A percentile compares a stretch with the other conserved stretches of the same genome.
Evolutionary conservation across 2,113 vertebrate genomes (phyloP).

Genomic region (Crotalus tigris): DNA sequence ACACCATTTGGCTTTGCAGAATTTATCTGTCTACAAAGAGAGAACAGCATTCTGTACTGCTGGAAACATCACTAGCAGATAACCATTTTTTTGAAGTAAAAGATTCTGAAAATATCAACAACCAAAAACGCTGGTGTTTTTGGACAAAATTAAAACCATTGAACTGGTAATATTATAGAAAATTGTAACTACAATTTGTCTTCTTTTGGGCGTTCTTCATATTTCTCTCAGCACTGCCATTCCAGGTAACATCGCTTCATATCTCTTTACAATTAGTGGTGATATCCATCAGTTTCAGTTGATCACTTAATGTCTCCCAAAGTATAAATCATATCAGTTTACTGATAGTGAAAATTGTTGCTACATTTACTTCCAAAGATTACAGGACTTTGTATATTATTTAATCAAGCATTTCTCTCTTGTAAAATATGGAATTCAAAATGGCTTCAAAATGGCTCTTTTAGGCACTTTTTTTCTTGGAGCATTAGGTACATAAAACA

Average conservation of each 20-base stretch:
- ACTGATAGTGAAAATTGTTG: neutral
- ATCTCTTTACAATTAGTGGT: neutral
- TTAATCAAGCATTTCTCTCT: neutral
- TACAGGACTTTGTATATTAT: neutral
- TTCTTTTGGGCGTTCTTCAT: conserved; percentile 39
- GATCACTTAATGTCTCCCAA: neutral
- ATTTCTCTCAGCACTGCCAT: neutral
- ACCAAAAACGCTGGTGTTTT: conserved; percentile 12
- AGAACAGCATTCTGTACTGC: neutral
- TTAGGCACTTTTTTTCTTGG: neutral
- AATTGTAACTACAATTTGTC: conserved; percentile 42
- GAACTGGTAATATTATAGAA: conserved; percentile 32
- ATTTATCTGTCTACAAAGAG: accelerated
- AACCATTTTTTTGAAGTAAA: neutral
- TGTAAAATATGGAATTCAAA: neutral
- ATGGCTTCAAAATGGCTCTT: neutral
- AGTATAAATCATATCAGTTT: neutral
- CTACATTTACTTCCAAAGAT: neutral
- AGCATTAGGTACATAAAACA: neutral
- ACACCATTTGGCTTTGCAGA: accelerated
- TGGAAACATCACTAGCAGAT: neutral
- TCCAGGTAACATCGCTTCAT: neutral
- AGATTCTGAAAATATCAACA: neutral
- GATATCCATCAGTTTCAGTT: neutral
- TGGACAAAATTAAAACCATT: conserved; percentile 34